Evolutionary conservation across 2,888 invertebrate species (phyloP), one percentile per base, ranked within the genome.

Genomic region (Ormyrus thymus): DNA sequence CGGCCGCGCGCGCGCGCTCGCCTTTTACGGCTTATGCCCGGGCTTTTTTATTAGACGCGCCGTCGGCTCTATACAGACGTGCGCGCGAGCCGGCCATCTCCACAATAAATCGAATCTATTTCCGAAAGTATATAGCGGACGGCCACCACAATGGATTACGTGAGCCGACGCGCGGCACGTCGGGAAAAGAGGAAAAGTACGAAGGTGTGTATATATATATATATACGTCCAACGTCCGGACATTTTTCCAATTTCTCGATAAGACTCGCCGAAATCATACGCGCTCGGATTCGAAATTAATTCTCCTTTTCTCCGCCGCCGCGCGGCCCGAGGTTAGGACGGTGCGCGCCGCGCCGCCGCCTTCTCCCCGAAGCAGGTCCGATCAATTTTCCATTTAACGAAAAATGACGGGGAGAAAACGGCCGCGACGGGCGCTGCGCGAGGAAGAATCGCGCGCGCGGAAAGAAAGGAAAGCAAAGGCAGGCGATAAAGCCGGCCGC

Each of bases 31-130:
- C 50, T 50, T 58, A 51, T 29, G 46, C 51, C 46, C 3, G 29
- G 29, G 7, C 13, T 55, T 66, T 48, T 58, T 69, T 58, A 62
- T 51, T 53, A 13, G 11, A 46, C 13, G 43, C 59, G n/a, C 43
- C 51, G 13, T 43, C 61, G 13, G 55, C 55, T 29, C 29, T 29
- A 2, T 29, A n/a, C n/a, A 29, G 29, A 29, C 29, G 1, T 29
- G 29, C 13, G 6, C 56, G 50, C 6, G 50, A 48, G 74, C 29
- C 50, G 58, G 43, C 69, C 76, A 64, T 68, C 68, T 73, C 51
- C 9, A 59, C 77, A 71, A 77, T 80, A 80, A 77, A 77, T 80
- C 76, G 56, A 80, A 77, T 9, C 66, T 56, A 77, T 66, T 77
- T 77, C 53, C 72, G 73, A 72, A 73, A 59, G 73, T 73, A 55